Evolutionary conservation across 1,140 invertebrate species (phyloP).

Genomic region (Drosophila truncata): DNA sequence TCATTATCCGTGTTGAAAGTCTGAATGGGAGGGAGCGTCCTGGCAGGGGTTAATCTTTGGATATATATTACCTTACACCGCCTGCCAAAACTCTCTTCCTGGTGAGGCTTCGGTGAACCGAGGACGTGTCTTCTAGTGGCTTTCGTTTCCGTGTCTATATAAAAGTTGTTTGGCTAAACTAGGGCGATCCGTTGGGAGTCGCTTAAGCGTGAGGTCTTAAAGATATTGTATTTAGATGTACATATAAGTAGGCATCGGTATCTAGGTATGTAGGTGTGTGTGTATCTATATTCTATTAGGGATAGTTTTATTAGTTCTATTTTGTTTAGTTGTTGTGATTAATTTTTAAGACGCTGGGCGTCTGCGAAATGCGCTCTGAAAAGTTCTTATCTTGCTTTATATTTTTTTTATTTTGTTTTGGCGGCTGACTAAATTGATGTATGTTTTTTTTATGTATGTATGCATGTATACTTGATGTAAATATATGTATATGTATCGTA

Average conservation of each 20-base stretch:
- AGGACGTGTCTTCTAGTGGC: conserved; percentile 14
- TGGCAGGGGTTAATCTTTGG: not conserved
- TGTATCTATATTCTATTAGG: conserved; percentile 31
- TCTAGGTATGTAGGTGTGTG: conserved; percentile 16
- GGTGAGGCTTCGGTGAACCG: conserved; percentile 33
- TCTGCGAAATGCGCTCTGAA: conserved; percentile 75
- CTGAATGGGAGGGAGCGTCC: conserved; percentile 18
- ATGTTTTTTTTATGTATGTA: conserved; percentile 9
- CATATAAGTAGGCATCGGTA: conserved; percentile 37
- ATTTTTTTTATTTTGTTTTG: conserved; percentile 47
- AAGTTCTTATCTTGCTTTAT: conserved; percentile 45
- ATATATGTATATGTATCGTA: conserved; percentile 45
- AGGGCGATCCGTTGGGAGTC: conserved; percentile 48
- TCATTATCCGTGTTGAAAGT: conserved; percentile 57
- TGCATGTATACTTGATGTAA: conserved; percentile 51
- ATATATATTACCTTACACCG: not conserved
- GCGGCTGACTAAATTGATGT: conserved; percentile 57
- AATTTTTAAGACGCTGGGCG: conserved; percentile 75
- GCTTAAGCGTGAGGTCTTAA: conserved; percentile 71
- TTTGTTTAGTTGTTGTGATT: conserved; percentile 42
- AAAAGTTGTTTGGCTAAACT: conserved; percentile 72
- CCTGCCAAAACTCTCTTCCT: conserved; percentile 14
- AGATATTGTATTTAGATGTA: conserved; percentile 55
- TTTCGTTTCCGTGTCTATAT: conserved; percentile 42
- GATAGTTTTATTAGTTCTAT: conserved; percentile 31